These are phyloP conservation scores for Aphyosemion australe DNA, from an alignment of 2,113 vertebrate genomes.

Conservation along the genomic window DNA sequence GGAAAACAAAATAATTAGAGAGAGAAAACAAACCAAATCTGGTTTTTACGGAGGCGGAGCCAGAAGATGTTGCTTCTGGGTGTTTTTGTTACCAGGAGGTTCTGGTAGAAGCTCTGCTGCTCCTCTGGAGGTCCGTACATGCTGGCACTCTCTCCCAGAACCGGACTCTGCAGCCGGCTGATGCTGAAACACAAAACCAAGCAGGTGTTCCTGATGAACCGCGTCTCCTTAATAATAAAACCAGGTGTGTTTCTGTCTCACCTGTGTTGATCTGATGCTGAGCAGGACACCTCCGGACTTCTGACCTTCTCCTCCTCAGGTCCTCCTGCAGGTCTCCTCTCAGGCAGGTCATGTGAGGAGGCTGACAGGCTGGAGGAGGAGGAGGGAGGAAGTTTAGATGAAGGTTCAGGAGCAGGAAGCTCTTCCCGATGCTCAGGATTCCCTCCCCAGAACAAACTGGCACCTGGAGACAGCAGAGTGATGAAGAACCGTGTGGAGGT, in stretches of 20 bases:
- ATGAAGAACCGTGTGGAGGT: background rate
- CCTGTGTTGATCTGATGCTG: slow-evolving; percentile 23
- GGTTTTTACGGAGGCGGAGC: no score
- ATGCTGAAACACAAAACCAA: background rate
- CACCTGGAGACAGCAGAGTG: slow-evolving; percentile 76
- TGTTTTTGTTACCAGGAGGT: slow-evolving; percentile 55
- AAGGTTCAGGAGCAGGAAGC: background rate
- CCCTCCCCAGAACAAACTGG: slow-evolving; percentile 89
- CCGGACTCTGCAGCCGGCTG: slow-evolving; percentile 55
- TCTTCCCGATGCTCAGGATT: slow-evolving; percentile 38
- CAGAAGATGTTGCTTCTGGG: background rate
- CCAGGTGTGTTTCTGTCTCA: slow-evolving; percentile 17
- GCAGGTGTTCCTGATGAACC: background rate
- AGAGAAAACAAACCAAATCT: no score
- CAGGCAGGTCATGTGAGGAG: slow-evolving; percentile 36
- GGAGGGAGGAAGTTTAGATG: background rate
- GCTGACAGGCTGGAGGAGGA: slow-evolving; percentile 56
- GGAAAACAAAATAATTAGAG: no score
- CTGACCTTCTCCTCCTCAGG: slow-evolving; percentile 2
- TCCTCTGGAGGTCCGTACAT: slow-evolving; percentile 66
- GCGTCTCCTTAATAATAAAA: no score
- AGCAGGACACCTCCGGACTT: background rate
- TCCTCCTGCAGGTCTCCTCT: background rate
- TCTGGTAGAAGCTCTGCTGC: slow-evolving; percentile 58
- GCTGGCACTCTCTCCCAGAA: slow-evolving; percentile 73